Conservation (phyloP, 2,797 vertebrate species). For the Megaceryle alcyon region DNA sequence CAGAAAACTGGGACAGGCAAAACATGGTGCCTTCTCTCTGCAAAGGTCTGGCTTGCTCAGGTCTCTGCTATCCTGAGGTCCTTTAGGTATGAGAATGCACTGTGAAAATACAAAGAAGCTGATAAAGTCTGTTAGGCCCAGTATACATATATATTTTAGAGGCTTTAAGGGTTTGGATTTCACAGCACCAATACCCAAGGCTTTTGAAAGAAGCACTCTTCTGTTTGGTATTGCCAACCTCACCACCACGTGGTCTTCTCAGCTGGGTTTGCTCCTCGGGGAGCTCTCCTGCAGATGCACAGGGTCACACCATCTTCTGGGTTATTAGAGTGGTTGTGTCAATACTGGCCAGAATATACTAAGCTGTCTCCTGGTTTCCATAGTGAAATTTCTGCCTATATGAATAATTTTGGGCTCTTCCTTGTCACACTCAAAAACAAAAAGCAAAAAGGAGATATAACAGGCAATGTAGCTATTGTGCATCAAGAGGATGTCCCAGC, state of each 20-base stretch:
- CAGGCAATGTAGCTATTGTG: neutral
- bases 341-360: slow-evolving; percentile 16
- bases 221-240: neutral
- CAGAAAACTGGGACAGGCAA: neutral
- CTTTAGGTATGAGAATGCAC: neutral
- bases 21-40: neutral
- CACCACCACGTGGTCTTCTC: neutral
- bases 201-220: neutral
- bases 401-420: slow-evolving; percentile 30
- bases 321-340: neutral
- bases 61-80: neutral
- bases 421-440: neutral
- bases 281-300: neutral
- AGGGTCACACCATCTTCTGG: neutral
- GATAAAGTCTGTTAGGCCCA: neutral
- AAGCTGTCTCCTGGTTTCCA: slow-evolving; percentile 63
- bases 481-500: neutral
- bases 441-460: neutral
- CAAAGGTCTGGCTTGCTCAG: neutral
- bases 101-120: neutral
- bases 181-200: neutral
- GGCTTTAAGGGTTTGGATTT: neutral
- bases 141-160: neutral
- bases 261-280: neutral
- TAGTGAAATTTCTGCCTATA: slow-evolving; percentile 62